Base-by-base conservation (phyloP, 1,140 invertebrate species). In the Zaprionus capensis region DNA sequence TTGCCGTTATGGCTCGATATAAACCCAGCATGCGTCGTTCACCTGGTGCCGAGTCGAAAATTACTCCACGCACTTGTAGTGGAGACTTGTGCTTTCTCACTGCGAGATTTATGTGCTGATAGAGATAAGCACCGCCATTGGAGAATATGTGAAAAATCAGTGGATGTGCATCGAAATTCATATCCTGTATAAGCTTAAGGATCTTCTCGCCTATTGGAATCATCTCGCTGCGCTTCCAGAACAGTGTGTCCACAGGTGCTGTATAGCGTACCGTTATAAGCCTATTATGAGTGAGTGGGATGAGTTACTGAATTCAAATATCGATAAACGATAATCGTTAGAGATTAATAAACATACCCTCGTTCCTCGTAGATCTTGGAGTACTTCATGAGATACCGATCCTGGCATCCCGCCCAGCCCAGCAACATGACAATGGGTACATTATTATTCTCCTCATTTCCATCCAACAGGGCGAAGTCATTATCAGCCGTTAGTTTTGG, bases 111-210 rank as follows among this genome's bases (percentile, higher is more conserved):
- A 96, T 94, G 80, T 95, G 94, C 74, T 95, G 94, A 87, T 96
- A 96, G 5, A 96, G 91, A 72, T 94, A 95, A 1, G 95, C 95
- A 26, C 96, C 96, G 15, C 96, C 96, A 92, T 97, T 97, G 58
- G 96, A 97, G 91, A 97, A 97, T 38, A 96, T 94, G 76, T 97
- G 96, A 83, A 97, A 95, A 63, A 97, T 95, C 44, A 97, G 94
- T 2, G 96, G 96, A 86, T 96, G 95, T 20, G 94, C 93, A 84
- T 96, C 94, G 34, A 96, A 94, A 78, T 95, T 95, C 82, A 96
- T 94, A n/a, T 96, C 95, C 11, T 93, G 84, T 14, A 97, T 93
- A 14, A 96, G 88, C 82, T 96, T 94, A 0, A 97, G 92, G 15
- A 97, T 92, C 91, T 95, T 94, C 59, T 94, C 94, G 5, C 96